Base-by-base conservation (phyloP, 1,140 invertebrate genomes). In the Bicyclus anynana region DNA sequence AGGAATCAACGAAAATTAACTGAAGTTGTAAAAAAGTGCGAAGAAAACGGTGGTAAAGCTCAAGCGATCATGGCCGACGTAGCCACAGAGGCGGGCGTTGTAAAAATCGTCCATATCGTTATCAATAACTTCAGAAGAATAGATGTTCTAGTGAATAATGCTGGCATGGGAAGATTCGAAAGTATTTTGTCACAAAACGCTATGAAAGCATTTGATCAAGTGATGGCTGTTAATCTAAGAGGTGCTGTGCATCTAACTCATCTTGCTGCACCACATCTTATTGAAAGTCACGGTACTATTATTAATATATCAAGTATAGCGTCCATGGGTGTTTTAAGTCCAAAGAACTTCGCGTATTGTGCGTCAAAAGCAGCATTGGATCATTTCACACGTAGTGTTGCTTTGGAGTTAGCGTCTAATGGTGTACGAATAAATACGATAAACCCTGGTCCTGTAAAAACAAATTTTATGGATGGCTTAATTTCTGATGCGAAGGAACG, bases 401-500 rank as follows among this genome's bases (percentile, higher is more conserved):
- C n/a, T n/a, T n/a, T n/a, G n/a, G n/a, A n/a, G n/a, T n/a, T n/a
- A n/a, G n/a, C n/a, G n/a, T n/a, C n/a, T n/a, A n/a, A n/a, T n/a
- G n/a, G n/a, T n/a, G 92, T 97, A 1, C 89, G 96, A 53, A 94
- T 96, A 0, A 97, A 97, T 85, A 89, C 91, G 16, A 94, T 96
- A 0, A 95, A 95, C 86, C 95, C 96, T 14, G 95, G 94, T 46
- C 93, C 95, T 1, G 90, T 94, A 38, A 92, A n/a, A 9, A 96
- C 95, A 10, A 92, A 96, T 66, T 74, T 96, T n/a, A 94, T 96
- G 29, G 92, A 92, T 60, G 89, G 91, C 46, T 92, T 91, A 47
- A 95, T 94, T 17, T 2, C 53, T 42, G 49, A 61, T 18, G 90
- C 96, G 85, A 78, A 78, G 59, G 91, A 94, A 18, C 46, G 42